These are phyloP conservation scores for Chaetorhynchus papuensis DNA, from an alignment of 2,113 vertebrate species.

Conservation along the genomic window DNA sequence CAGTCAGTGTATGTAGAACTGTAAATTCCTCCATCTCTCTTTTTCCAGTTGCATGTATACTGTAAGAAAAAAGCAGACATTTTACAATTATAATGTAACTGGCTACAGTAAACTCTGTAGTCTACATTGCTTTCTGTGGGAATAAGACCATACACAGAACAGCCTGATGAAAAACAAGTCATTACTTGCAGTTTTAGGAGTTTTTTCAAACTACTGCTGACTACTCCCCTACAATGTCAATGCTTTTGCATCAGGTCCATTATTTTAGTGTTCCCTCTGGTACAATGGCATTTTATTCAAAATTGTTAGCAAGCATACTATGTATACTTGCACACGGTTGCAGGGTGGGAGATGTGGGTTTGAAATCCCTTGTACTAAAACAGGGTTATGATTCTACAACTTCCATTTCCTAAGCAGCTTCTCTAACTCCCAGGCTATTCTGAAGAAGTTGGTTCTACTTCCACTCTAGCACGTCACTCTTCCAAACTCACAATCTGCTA, in stretches of 20 bases:
- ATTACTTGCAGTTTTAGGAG: not conserved
- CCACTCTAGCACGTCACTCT: not conserved
- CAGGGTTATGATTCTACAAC: not conserved
- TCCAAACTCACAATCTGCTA: not conserved
- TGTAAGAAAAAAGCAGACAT: conserved; percentile 7
- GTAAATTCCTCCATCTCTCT: conserved; percentile 85
- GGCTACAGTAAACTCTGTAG: not conserved
- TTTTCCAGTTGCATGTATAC: conserved; percentile 48
- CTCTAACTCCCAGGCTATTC: not conserved
- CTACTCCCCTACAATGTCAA: not conserved
- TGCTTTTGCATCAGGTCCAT: not conserved
- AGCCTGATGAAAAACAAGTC: not conserved
- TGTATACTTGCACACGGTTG: not conserved
- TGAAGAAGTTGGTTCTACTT: not conserved
- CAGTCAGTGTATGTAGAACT: conserved; percentile 83
- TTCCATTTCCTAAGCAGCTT: not conserved
- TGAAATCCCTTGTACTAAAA: not conserved
- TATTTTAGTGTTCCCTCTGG: not conserved
- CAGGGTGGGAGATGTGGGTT: not conserved
- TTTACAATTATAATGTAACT: not conserved
- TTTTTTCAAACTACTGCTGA: not conserved
- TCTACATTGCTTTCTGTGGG: not conserved
- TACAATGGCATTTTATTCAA: not conserved
- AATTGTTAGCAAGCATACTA: not conserved
- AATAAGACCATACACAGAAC: not conserved